Conservation (phyloP, 2,888 invertebrate species). For the Punctoribates punctum region DNA sequence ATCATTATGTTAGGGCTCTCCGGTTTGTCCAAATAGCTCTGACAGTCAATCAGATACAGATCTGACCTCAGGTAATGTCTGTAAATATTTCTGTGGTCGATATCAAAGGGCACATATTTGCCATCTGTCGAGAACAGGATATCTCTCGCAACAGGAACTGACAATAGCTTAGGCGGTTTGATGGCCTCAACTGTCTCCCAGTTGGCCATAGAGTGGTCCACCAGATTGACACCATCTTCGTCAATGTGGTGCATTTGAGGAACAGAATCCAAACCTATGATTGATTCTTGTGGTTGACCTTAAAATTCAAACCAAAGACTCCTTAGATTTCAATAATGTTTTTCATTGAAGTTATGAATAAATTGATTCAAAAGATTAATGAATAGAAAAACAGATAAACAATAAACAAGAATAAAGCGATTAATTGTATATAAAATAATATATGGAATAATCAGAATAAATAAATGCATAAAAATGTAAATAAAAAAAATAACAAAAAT, state of each 20-base stretch:
- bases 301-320: neutral
- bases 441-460: too few relatives aligned
- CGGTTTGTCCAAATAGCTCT: neutral
- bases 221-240: slow-evolving; percentile 8
- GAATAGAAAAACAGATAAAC: neutral
- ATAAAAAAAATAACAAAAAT: too few relatives aligned
- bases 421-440: slow-evolving; percentile 3
- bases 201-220: neutral
- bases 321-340: neutral
- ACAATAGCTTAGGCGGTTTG: slow-evolving; percentile 4
- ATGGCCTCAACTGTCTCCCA: neutral
- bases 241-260: neutral
- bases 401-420: neutral
- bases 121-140: slow-evolving; percentile 34
- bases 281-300: slow-evolving; percentile 24
- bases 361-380: neutral
- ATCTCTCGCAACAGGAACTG: slow-evolving; percentile 40
- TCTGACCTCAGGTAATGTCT: slow-evolving; percentile 32
- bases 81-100: slow-evolving; percentile 39
- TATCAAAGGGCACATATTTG: slow-evolving; percentile 40
- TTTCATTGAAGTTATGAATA: neutral
- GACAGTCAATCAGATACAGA: slow-evolving; percentile 17
- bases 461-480: too few relatives aligned
- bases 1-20: neutral
- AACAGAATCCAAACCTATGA: slow-evolving; percentile 8